Base-by-base conservation (phyloP, 2,797 vertebrate genomes). In the Leuciscus waleckii region DNA sequence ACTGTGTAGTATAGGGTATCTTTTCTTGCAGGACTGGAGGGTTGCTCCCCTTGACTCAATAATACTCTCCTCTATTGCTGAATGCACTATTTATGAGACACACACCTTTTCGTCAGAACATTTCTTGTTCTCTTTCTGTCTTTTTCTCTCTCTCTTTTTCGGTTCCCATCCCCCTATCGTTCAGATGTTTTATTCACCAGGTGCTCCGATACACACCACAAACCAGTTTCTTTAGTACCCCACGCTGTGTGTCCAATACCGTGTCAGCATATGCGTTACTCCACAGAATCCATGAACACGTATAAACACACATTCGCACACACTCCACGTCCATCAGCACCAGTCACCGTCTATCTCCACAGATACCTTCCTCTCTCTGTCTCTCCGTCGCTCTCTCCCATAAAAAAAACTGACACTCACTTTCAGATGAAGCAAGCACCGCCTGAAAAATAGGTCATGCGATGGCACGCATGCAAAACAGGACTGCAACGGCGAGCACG, bases 171-270 rank as follows among this genome's bases (percentile, higher is more conserved):
- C 54, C 51, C 39, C 76, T 23, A 43, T 85, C 21, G 0, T 46
- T 90, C 81, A 79, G 87, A 90, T 90, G 85, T 88, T 89, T 90
- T 89, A 90, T 90, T 90, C 87, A 90, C 75, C 80, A 82, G 69
- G 61, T 80, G 69, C 83, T 87, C 63, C 78, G 76, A 85, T 79
- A 81, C 37, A 86, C 79, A 83, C 82, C 86, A 80, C 41, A 80
- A 63, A 46, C 67, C 70, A 79, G 87, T 82, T 84, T 49, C 85
- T 83, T 70, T 16, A 63, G 7, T 70, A 68, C 76, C 74, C 79
- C 85, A 51, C 0, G 19, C 61, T 35, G 26, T 41, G 70, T 71
- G 79, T 85, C 85, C 65, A 39, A 77, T 80, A 70, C 16, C 39
- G n/a, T 35, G 58, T 86, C 61, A 67, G 35, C 35, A 86, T 79